phyloP scores from a whole-genome alignment of 37 sponge, comb jelly and placozoan species.

The Mnemiopsis leidyi region DNA sequence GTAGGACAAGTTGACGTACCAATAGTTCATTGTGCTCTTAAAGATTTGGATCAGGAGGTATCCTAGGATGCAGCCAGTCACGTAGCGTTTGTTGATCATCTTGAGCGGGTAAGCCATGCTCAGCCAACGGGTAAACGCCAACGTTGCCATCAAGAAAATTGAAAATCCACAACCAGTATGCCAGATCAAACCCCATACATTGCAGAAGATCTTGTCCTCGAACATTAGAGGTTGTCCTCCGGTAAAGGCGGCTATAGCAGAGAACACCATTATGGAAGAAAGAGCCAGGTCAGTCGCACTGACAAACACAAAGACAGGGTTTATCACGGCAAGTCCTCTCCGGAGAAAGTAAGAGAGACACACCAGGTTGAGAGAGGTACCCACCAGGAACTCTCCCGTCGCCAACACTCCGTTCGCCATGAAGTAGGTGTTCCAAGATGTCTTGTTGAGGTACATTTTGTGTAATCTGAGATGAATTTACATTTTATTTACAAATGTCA shows the following conservation, averaged over 20 bases:
- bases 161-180: constrained; percentile 48
- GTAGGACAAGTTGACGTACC: constrained; percentile 17
- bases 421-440: constrained; percentile 48
- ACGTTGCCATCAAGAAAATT: constrained; percentile 33
- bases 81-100: not conserved
- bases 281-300: not conserved
- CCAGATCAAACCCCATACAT: constrained; percentile 51
- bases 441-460: no score
- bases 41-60: constrained; percentile 17
- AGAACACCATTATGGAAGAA: constrained; percentile 17
- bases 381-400: not conserved
- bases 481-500: no score
- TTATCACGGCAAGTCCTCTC: not conserved
- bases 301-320: constrained; percentile 6
- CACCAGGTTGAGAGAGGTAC: constrained; percentile 5
- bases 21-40: constrained; percentile 64
- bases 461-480: no score
- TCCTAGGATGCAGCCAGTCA: not conserved
- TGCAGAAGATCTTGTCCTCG: constrained; percentile 22
- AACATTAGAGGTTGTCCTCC: constrained; percentile 16
- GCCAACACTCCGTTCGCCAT: not conserved
- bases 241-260: not conserved
- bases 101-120: not conserved
- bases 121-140: not conserved
- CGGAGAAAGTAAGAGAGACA: constrained; percentile 36